Conservation (phyloP, 2,797 vertebrate species). For the Phalloptychus januarius region DNA sequence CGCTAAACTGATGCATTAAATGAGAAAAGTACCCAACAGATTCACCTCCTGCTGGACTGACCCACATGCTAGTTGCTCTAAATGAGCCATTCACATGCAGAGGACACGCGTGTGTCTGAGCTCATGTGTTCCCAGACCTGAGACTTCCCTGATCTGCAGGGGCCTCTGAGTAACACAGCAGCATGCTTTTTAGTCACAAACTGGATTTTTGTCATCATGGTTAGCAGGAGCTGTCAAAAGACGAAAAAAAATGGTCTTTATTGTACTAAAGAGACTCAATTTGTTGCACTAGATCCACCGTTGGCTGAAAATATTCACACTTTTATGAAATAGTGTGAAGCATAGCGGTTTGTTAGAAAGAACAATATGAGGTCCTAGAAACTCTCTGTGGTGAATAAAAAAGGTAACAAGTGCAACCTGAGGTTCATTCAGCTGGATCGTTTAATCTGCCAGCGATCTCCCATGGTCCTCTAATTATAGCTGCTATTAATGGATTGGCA, state of each 20-base stretch:
- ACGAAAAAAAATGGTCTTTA: neutral
- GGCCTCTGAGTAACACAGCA: conserved; percentile 26
- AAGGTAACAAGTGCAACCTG: conserved; percentile 45
- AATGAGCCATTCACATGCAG: neutral
- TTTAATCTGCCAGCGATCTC: conserved; percentile 63
- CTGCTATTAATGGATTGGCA: conserved; percentile 69
- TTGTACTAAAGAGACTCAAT: neutral
- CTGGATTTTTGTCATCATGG: neutral
- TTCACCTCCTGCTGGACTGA: neutral
- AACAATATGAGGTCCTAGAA: neutral
- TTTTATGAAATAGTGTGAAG: neutral
- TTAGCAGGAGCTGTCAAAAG: neutral
- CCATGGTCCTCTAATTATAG: conserved; percentile 72
- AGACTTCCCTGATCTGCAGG: conserved; percentile 27
- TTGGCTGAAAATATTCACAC: neutral
- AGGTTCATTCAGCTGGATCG: conserved; percentile 54
- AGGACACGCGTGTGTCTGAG: conserved; percentile 5
- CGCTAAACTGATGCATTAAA: neutral
- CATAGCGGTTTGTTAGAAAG: neutral
- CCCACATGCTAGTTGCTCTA: neutral
- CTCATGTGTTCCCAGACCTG: conserved; percentile 1
- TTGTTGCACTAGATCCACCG: neutral
- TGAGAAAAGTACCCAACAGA: neutral
- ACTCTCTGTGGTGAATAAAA: conserved; percentile 14
- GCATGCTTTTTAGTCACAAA: conserved; percentile 19